Percentiles rank a stretch among this genome's conserved stretches.
Evolutionary conservation across 2,113 vertebrate genomes (phyloP).

Genomic region (Centrocercus urophasianus): DNA sequence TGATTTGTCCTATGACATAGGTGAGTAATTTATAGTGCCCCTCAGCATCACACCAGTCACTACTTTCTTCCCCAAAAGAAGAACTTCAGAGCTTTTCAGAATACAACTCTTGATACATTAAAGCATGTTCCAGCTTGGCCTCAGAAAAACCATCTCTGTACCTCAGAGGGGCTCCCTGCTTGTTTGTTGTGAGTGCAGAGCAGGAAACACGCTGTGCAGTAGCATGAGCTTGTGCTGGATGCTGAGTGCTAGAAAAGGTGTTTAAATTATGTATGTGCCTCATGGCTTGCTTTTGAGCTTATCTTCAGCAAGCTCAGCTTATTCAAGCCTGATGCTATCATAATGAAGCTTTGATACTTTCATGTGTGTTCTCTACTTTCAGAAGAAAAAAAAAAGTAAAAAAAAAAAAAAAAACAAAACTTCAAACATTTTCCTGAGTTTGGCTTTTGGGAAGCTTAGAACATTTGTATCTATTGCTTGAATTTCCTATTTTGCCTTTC

Average conservation of each 20-base stretch:
- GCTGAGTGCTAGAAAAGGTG: background rate
- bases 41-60: background rate
- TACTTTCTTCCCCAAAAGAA: background rate
- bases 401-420: background rate
- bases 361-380: background rate
- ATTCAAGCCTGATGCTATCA: background rate
- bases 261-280: background rate
- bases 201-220: background rate
- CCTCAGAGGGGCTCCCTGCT: background rate
- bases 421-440: conserved; percentile 26
- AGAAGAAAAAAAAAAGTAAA: background rate
- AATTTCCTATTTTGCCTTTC: background rate
- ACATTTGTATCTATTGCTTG: background rate
- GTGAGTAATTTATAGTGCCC: background rate
- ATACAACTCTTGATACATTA: background rate
- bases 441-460: conserved; percentile 27
- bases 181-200: background rate
- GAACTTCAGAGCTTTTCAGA: background rate
- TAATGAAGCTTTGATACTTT: background rate
- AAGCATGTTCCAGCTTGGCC: background rate
- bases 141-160: background rate
- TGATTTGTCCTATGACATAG: background rate
- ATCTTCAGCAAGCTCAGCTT: background rate
- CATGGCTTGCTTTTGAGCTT: background rate
- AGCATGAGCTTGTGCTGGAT: background rate